phyloP scores from a whole-genome alignment of 2,113 vertebrate genomes.

The Ia io region DNA sequence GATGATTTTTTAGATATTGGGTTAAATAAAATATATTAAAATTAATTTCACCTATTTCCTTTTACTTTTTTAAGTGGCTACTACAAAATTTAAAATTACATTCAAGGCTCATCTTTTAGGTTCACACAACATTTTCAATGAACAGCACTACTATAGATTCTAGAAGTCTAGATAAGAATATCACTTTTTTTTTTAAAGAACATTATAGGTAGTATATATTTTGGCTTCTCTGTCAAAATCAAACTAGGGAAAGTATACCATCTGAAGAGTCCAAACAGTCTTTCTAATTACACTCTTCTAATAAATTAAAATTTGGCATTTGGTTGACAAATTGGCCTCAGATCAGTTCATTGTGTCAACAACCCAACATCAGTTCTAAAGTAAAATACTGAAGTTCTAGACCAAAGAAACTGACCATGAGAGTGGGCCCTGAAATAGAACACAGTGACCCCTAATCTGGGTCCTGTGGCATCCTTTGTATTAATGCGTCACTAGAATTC shows the following conservation, averaged over 20 bases:
- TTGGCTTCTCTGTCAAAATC: background rate
- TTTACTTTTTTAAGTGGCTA: background rate
- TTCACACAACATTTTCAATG: background rate
- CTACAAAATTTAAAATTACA: background rate
- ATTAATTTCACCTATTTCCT: background rate
- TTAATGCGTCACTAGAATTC: background rate
- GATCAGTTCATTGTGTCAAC: background rate
- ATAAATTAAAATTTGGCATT: conserved; percentile 24
- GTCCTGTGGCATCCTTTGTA: background rate
- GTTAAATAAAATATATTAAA: background rate
- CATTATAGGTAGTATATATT: background rate
- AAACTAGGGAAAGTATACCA: background rate
- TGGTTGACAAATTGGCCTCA: conserved; percentile 4
- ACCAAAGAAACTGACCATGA: background rate
- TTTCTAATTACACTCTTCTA: background rate
- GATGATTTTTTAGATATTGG: background rate
- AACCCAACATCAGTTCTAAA: background rate
- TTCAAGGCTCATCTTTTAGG: background rate
- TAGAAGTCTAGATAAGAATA: background rate
- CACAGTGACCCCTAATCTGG: background rate
- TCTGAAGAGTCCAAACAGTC: background rate
- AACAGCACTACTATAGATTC: background rate
- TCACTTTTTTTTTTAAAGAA: background rate
- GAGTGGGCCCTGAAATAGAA: background rate
- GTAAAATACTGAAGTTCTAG: background rate